Base-by-base conservation (phyloP, 2,888 invertebrate species). In the Margaritifera margaritifera region DNA sequence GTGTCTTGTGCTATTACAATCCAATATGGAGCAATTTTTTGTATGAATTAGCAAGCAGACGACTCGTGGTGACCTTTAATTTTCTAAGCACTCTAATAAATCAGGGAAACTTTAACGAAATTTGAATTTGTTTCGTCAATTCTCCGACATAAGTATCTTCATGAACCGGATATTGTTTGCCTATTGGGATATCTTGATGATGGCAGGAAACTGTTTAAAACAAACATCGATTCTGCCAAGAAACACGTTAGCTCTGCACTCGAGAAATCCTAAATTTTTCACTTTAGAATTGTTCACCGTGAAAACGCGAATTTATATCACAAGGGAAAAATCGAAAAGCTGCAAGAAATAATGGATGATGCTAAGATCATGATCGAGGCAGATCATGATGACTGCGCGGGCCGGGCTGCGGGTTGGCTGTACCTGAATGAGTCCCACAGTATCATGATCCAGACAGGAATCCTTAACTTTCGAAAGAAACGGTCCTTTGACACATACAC, bases 321-420 rank as follows among this genome's bases (percentile, higher is more conserved):
- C 72, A 4, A 71, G 68, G 62, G 77, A 77, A 78, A 74, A 60
- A 52, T 78, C 2, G 72, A 71, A 53, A 80, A 80, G 63, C 66
- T 80, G 15, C 71, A 80, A 58, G 64, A 65, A 24, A 62, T 72
- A 0, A 63, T 77, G 0, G 78, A 78, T 57, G 77, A 78, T 52
- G 77, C 73, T 1, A 75, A 77, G 71, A 77, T 77, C 77, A 73
- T 80, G 19, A 68, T 80, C 8, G 78, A 77, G 50, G 66, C 75
- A 1, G 78, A 80, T 57, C 78, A 75, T 0, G 66, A 69, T 6
- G 80, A 75, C 0, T 77, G 75, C 22, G 72, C 74, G 3, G 80
- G 80, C 8, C 60, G 80, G 27, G 80, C 78, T 19, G 74, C 78
- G 50, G 80, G 80, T 1, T 80, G 80, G 80, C 60, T 80, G 11